Evolutionary conservation across 2,113 vertebrate species (phyloP), one percentile per base, ranked within the genome.

Genomic region (Pteruthius melanotis): DNA sequence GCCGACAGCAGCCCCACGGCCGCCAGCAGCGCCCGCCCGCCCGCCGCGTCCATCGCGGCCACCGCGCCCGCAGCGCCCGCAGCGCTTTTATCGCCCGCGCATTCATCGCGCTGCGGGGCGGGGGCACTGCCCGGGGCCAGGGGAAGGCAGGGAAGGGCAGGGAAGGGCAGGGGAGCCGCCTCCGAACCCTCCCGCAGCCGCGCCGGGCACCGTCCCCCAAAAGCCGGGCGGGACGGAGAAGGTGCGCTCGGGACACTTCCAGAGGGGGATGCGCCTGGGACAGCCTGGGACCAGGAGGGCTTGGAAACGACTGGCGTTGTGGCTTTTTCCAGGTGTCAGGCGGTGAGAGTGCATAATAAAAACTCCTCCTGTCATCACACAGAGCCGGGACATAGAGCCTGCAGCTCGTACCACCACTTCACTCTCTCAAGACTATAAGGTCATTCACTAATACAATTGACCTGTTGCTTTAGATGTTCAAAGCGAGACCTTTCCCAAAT

Each of bases 251-350:
- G 47, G 47, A 1, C 40, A 0, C 22, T 26, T 2, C 12, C 63
- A 7, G 27, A 8, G 23, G 2, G 4, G 39, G 9, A 15, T 26
- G 35, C 1, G 15, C 11, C 16, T 0, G 28, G 31, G 9, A 6
- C 30, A 8, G 60, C 9, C 8, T 0, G 19, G 0, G 4, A 14
- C 1, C 64, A 3, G 40, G 28, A 8, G 3, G 0, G 1, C 30
- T 30, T 26, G 5, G 2, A 2, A 4, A 13, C 1, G 4, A 1
- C 15, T 14, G 13, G 0, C 10, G 1, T 0, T 0, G 65, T 10
- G 39, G 6, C 27, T 33, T 28, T 6, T 6, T 11, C 13, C 87
- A 13, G 31, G 28, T 24, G 5, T 2, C 35, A 11, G 8, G 20
- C 40, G 2, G 49, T 3, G 15, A 10, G 12, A 13, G 12, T 2